A percentile compares a stretch with the other conserved stretches of the same genome.
phyloP scores from a whole-genome alignment of 2,797 vertebrate species.

The Clarias platycephalus region DNA sequence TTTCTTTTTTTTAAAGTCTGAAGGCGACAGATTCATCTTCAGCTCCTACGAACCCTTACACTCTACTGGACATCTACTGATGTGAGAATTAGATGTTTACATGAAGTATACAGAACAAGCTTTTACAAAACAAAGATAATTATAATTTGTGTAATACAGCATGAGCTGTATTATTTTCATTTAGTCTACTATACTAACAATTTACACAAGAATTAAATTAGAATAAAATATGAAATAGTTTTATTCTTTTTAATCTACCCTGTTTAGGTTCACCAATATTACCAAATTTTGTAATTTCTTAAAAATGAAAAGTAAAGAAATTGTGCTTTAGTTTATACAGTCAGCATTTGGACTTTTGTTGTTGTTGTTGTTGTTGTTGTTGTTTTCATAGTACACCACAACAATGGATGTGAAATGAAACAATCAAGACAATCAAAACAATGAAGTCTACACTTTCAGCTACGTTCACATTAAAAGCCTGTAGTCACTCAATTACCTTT shows the following conservation, averaged over 20 bases:
- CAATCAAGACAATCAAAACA: no score
- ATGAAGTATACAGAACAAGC: neutral
- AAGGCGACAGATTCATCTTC: neutral
- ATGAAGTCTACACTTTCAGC: no score
- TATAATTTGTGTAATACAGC: neutral
- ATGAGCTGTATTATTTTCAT: neutral
- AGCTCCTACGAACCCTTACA: neutral
- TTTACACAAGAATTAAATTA: neutral
- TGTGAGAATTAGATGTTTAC: neutral
- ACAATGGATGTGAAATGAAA: no score
- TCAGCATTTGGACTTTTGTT: no score
- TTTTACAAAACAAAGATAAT: neutral
- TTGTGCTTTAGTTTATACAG: no score
- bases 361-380: no score
- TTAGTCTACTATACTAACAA: neutral
- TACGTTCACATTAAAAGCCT: no score
- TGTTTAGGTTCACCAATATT: neutral
- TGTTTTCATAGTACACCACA: no score
- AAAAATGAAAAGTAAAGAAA: neutral
- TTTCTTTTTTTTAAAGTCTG: no score
- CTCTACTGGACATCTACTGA: neutral
- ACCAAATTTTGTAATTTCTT: neutral
- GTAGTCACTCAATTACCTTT: no score
- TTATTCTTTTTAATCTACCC: neutral
- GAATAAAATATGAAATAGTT: neutral